These are phyloP conservation scores for Lordiphosa fenestrarum DNA, from an alignment of 2,888 invertebrate species.

Conservation along the genomic window DNA sequence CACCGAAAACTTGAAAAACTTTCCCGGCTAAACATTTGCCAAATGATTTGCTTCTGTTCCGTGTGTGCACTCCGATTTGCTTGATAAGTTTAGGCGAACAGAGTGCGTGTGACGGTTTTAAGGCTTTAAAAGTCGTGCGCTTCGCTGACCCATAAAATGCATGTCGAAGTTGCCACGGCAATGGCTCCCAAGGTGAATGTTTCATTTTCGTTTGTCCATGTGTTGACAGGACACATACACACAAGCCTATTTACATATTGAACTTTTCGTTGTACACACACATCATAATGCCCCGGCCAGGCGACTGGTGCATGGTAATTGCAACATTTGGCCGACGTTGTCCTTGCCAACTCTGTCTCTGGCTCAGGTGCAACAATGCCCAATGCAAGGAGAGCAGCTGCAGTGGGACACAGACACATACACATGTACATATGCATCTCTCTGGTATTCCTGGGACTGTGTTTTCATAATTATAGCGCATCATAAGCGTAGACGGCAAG, in stretches of 20 bases:
- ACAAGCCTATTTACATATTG: slow-evolving; percentile 66
- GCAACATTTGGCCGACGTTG: slow-evolving; percentile 59
- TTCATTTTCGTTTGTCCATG: slow-evolving; percentile 66
- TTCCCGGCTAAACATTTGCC: slow-evolving; percentile 46
- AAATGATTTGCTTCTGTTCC: slow-evolving; percentile 38
- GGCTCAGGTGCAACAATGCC: slow-evolving; percentile 40
- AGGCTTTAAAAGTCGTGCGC: slow-evolving; percentile 23
- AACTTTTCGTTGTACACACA: slow-evolving; percentile 47
- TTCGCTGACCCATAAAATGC: slow-evolving; percentile 61
- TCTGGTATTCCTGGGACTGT: slow-evolving; percentile 44
- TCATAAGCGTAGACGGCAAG: neutral
- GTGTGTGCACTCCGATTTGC: slow-evolving; percentile 4
- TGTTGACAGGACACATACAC: slow-evolving; percentile 60
- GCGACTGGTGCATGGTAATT: slow-evolving; percentile 62
- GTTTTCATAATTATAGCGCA: slow-evolving; percentile 28
- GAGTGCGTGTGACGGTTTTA: slow-evolving; percentile 1
- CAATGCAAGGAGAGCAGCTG: slow-evolving; percentile 25
- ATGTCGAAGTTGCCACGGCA: slow-evolving; percentile 55
- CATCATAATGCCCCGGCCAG: slow-evolving; percentile 33
- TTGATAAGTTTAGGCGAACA: slow-evolving; percentile 10
- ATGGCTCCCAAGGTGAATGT: slow-evolving; percentile 70
- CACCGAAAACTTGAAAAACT: slow-evolving; percentile 30
- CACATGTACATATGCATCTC: slow-evolving; percentile 37
- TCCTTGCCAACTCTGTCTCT: slow-evolving; percentile 39
- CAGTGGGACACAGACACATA: slow-evolving; percentile 20